phyloP scores from a whole-genome alignment of 1,140 invertebrate species.

The Condylostylus longicornis region DNA sequence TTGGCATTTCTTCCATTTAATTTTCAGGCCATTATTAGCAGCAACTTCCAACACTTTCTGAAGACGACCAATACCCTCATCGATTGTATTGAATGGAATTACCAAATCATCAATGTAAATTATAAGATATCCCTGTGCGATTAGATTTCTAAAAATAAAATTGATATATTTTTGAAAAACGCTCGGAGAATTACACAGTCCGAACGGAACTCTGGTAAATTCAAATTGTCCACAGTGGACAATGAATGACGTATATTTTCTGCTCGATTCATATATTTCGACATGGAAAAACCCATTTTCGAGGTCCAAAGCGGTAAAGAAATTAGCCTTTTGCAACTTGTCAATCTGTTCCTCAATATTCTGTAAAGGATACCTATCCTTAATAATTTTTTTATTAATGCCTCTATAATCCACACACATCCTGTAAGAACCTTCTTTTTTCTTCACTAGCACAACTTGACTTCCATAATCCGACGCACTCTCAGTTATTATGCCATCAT shows the following conservation, averaged over 20 bases:
- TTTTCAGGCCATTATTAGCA: neutral
- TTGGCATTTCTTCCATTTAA: constrained; percentile 17
- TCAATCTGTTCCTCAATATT: constrained; percentile 22
- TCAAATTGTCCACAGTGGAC: constrained; percentile 4
- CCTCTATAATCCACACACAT: constrained; percentile 15
- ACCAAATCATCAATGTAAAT: constrained; percentile 10
- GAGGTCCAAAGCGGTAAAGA: constrained; percentile 18
- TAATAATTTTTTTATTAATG: constrained; percentile 11
- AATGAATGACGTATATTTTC: constrained; percentile 6
- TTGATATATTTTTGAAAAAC: constrained; percentile 21
- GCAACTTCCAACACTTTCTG: neutral
- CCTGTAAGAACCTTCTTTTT: constrained; percentile 12
- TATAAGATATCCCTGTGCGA: neutral
- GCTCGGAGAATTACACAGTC: constrained; percentile 16
- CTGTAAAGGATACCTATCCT: constrained; percentile 16
- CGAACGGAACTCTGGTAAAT: constrained; percentile 34
- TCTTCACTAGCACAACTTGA: constrained; percentile 16
- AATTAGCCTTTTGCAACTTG: constrained; percentile 6
- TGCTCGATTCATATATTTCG: neutral
- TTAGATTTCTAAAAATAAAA: constrained; percentile 3
- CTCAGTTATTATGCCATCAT: constrained; percentile 17
- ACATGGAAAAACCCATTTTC: constrained; percentile 10
- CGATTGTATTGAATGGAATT: constrained; percentile 9
- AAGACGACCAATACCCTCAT: constrained; percentile 4
- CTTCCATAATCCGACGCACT: constrained; percentile 14